Conservation (phyloP, 2,888 invertebrate genomes). For the Thereva nobilitata region DNA sequence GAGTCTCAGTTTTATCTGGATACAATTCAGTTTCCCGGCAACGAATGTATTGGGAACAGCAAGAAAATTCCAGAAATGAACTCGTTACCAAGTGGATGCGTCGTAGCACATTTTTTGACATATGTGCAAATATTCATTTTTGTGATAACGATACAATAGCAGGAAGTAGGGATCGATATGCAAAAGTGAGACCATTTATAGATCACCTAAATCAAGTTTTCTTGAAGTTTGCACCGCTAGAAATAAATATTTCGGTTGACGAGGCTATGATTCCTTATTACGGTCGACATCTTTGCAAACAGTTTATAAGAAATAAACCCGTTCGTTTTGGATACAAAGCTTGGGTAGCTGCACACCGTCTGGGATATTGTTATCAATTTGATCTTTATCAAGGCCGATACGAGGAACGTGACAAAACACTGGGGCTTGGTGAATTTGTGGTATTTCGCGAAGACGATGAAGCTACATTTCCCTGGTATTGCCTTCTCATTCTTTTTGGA, state of each 20-base stretch:
- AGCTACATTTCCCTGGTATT: too few species aligned
- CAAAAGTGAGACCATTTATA: not conserved
- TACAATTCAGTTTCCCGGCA: not conserved
- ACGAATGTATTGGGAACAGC: slow-evolving; percentile 3
- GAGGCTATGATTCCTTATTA: slow-evolving; percentile 50
- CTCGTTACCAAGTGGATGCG: not conserved
- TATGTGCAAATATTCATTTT: not conserved
- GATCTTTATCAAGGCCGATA: slow-evolving; percentile 46
- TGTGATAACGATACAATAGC: not conserved
- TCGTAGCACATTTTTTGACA: not conserved
- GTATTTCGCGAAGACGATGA: not conserved
- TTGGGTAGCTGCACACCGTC: slow-evolving; percentile 45
- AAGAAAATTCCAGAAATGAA: not conserved
- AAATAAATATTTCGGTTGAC: slow-evolving; percentile 45
- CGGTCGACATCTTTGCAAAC: slow-evolving; percentile 49
- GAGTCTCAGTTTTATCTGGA: not conserved
- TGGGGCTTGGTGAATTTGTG: not conserved
- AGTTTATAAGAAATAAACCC: slow-evolving; percentile 49
- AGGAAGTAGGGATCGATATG: not conserved
- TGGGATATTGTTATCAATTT: slow-evolving; percentile 45
- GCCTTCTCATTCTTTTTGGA: too few species aligned
- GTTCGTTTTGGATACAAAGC: slow-evolving; percentile 48
- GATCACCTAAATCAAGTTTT: not conserved
- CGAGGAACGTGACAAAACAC: not conserved
- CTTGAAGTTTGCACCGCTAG: not conserved